Base-by-base conservation (phyloP, 2,888 invertebrate species). In the Acanthosepion esculentum region DNA sequence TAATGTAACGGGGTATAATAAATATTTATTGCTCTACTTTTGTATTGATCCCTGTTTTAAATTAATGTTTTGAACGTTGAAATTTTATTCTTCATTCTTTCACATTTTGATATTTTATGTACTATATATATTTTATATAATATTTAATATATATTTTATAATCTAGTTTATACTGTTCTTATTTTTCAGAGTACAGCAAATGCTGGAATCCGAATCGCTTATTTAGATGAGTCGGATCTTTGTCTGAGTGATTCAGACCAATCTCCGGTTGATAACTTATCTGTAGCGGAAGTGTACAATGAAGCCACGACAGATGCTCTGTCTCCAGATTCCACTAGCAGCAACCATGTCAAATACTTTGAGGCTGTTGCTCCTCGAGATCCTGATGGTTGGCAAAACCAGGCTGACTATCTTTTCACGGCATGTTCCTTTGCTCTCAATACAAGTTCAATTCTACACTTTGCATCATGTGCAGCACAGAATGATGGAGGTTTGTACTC, bases 381-480 rank as follows among this genome's bases (percentile, higher is more conserved):
- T 93, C 93, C 93, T 29, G 94, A 94, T 59, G 94, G 97, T 97
- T 96, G 97, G 97, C 96, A 96, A 94, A 95, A 95, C 50, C 95
- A 95, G 95, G 95, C 98, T 95, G 98, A 98, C 96, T 98, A 98
- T 96, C 97, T 98, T 50, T 97, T 98, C 5, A 98, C 98, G 23
- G 98, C 98, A 91, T 98, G 98, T 94, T 98, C 98, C 48, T 98
- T 98, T 96, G 98, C 98, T 10, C 98, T 98, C 94, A 98, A 98
- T 4, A 97, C 98, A 29, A 98, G 98, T 92, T 98, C 98, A 94
- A 95, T 96, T 23, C 95, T 96, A 15, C 95, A 96, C 95, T 96
- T 99, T 98, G 99, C 99, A 91, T 99, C 99, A 97, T 98, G 99
- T 96, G 97, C 97, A 91, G 96, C 97, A 95, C 96, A 96, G 94